phyloP scores from a whole-genome alignment of 1,140 invertebrate species.

The Aphelenchoides avenae region DNA sequence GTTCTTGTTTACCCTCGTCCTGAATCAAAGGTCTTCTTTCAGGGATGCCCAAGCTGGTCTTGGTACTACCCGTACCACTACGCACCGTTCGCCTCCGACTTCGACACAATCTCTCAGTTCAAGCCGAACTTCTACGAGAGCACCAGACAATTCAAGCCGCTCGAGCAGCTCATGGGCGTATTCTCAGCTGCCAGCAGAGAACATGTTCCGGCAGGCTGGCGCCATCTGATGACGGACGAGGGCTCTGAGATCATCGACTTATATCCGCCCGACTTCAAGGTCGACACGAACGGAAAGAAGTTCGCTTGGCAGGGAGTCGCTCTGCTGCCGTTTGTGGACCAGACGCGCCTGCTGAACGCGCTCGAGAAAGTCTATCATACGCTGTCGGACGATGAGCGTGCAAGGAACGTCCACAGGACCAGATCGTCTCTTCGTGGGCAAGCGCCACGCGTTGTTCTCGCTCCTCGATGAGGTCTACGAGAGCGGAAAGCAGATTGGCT shows the following conservation, averaged over 20 bases:
- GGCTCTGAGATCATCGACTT: conserved; percentile 95
- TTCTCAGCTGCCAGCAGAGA: conserved; percentile 89
- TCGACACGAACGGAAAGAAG: conserved; percentile 98
- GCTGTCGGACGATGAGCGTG: conserved; percentile 43
- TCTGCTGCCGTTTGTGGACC: conserved; percentile 93
- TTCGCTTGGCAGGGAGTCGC: conserved; percentile 99
- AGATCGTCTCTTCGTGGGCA: conserved; percentile 52
- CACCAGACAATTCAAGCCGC: conserved; percentile 83
- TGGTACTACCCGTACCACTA: conserved; percentile 99
- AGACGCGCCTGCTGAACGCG: conserved; percentile 80
- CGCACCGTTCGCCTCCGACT: conserved; percentile 99
- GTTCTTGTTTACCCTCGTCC: conserved; percentile 6
- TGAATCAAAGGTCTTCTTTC: conserved; percentile 42
- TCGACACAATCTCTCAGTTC: conserved; percentile 80
- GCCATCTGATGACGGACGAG: conserved; percentile 83
- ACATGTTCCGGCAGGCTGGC: conserved; percentile 88
- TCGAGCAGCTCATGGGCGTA: conserved; percentile 98
- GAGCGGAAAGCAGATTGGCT: neutral
- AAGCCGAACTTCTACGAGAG: conserved; percentile 80
- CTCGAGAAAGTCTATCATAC: conserved; percentile 62
- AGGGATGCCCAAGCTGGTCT: conserved; percentile 96
- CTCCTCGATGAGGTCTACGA: conserved; percentile 39
- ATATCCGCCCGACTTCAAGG: conserved; percentile 96
- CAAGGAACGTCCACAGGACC: conserved; percentile 43
- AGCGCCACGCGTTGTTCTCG: conserved; percentile 35